Base-by-base conservation (phyloP, 2,113 vertebrate genomes). In the Burhinus oedicnemus region DNA sequence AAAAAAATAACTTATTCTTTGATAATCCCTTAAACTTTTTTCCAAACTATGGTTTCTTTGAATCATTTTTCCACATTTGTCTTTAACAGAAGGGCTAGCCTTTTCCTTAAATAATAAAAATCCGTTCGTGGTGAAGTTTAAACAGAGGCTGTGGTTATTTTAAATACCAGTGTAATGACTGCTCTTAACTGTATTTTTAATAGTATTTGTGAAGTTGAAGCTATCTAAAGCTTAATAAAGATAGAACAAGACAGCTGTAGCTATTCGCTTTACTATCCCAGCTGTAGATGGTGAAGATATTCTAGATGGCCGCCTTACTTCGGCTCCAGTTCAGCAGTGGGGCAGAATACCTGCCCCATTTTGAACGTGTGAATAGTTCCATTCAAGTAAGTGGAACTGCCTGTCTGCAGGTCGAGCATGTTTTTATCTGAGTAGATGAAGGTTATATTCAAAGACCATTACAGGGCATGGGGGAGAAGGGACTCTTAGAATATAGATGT, bases 111-210 rank as follows among this genome's bases (percentile, higher is more conserved):
- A 15, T 49, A 49, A 49, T 34, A 60, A 89, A 54, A 78, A 66
- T 30, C 2, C 3, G 0, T 2, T n/a, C 23, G 8, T 10, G n/a
- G 11, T 8, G 12, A 83, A 62, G 4, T 32, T 89, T 26, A n/a
- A 90, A 45, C 34, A 8, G 62, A 88, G 15, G 45, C n/a, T 0
- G 3, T 54, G 29, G 11, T 49, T 62, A 34, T 30, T 90, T 62
- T 15, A 74, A 38, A 69, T 78, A 19, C 32, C 30, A 79, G 51
- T 38, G 16, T 18, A 5, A 32, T 23, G 17, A 34, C 13, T 72
- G 26, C 40, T 61, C 15, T 32, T 69, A n/a, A 32, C 22, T 79
- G 17, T 77, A 9, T 42, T 44, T 70, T 78, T 44, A 27, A 12
- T 36, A 27, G 17, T 20, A 38, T 72, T 70, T 66, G 9, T 75